Percentiles rank a stretch among this genome's conserved stretches.
Conservation (phyloP, 2,113 vertebrate species). For the human region GRCh38 chr12:119605501-119606000, state of each 20-base stretch:
- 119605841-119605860: not conserved
- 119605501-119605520: too few species aligned
- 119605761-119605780: constrained; percentile 22
- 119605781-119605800: not conserved
- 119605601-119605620: too few species aligned
- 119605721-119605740: not conserved
- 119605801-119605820: not conserved
- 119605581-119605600: too few species aligned
- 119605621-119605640: too few species aligned
- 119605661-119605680: too few species aligned
- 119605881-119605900: constrained; percentile 23
- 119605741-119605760: not conserved
- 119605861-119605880: not conserved
- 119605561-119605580: too few species aligned
- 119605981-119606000: not conserved
- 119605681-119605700: too few species aligned
- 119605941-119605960: not conserved
- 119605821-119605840: not conserved
- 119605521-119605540: too few species aligned
- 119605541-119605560: too few species aligned
- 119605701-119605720: too few species aligned
- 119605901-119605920: constrained; percentile 47
- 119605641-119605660: too few species aligned
- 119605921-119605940: not conserved
- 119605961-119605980: not conserved